Evolutionary conservation across 1,140 invertebrate species (phyloP).

Genomic region (Holcopasites calliopsidis): DNA sequence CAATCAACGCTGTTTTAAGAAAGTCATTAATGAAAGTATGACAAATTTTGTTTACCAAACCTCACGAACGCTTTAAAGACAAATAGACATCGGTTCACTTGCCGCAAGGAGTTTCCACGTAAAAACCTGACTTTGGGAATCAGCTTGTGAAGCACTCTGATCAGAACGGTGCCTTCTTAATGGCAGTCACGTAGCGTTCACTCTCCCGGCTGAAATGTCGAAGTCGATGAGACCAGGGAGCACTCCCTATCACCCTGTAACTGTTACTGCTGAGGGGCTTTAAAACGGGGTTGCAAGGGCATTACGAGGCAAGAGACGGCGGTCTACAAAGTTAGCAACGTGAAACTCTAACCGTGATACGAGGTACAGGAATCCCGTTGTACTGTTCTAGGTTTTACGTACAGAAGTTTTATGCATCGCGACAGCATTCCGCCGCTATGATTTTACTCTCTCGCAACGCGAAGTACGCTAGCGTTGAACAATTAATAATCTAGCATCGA

Average conservation of each 20-base stretch:
- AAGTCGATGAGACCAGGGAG: conserved; percentile 49
- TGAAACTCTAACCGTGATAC: conserved; percentile 1
- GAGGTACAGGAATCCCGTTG: too few relatives aligned
- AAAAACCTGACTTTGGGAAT: background rate
- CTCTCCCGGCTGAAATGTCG: conserved; percentile 45
- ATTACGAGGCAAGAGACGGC: conserved; percentile 42
- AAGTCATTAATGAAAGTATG: too few relatives aligned
- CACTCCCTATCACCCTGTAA: conserved; percentile 54
- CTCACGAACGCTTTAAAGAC: too few relatives aligned
- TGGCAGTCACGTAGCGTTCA: conserved; percentile 48
- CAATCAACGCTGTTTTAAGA: too few relatives aligned
- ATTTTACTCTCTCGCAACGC: too few relatives aligned
- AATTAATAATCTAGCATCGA: too few relatives aligned
- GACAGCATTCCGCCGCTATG: too few relatives aligned
- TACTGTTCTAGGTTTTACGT: too few relatives aligned
- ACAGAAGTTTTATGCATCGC: too few relatives aligned
- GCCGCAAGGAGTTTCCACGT: background rate
- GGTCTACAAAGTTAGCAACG: conserved; percentile 37
- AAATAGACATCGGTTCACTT: too few relatives aligned
- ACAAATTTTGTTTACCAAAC: too few relatives aligned
- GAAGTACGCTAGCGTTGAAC: too few relatives aligned
- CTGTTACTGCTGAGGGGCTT: conserved; percentile 61
- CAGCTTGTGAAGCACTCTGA: conserved; percentile 3
- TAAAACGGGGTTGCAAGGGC: conserved; percentile 58
- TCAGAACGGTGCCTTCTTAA: conserved; percentile 25